Percentiles rank a stretch among this genome's conserved stretches.
phyloP scores from a whole-genome alignment of 2,113 vertebrate genomes.

The Istiophorus platypterus region DNA sequence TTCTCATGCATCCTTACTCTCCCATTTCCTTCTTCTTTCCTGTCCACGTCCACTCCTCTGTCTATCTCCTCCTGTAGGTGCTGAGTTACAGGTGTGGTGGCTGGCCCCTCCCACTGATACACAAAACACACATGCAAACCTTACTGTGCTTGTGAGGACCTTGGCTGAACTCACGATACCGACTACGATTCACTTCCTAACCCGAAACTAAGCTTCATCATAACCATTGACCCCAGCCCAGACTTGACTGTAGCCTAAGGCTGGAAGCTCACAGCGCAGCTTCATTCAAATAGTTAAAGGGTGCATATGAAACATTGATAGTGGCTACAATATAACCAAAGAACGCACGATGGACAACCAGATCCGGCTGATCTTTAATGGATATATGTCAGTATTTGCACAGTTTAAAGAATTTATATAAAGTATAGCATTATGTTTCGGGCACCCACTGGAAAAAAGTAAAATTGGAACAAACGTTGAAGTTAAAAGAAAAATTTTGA shows the following conservation, averaged over 20 bases:
- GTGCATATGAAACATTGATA: background rate
- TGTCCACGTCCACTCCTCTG: conserved; percentile 10
- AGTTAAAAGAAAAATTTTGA: too few relatives aligned
- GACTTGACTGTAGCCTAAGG: background rate
- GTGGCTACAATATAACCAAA: too few relatives aligned
- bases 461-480: too few relatives aligned
- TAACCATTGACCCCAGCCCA: background rate
- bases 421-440: too few relatives aligned
- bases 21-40: conserved; percentile 3
- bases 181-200: conserved; percentile 1
- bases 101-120: conserved; percentile 46
- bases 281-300: too few relatives aligned
- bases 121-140: conserved; percentile 25
- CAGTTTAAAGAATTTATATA: too few relatives aligned
- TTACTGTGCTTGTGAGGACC: background rate
- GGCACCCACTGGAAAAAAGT: too few relatives aligned
- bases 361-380: too few relatives aligned
- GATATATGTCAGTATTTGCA: too few relatives aligned
- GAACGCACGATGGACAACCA: background rate
- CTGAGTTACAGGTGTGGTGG: conserved; percentile 54
- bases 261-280: background rate
- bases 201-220: background rate
- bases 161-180: background rate
- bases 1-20: background rate
- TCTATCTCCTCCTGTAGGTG: conserved; percentile 21